A percentile compares a stretch with the other conserved stretches of the same genome.
Conservation (phyloP, 2,888 invertebrate genomes). For the Tuberolachnus salignus region DNA sequence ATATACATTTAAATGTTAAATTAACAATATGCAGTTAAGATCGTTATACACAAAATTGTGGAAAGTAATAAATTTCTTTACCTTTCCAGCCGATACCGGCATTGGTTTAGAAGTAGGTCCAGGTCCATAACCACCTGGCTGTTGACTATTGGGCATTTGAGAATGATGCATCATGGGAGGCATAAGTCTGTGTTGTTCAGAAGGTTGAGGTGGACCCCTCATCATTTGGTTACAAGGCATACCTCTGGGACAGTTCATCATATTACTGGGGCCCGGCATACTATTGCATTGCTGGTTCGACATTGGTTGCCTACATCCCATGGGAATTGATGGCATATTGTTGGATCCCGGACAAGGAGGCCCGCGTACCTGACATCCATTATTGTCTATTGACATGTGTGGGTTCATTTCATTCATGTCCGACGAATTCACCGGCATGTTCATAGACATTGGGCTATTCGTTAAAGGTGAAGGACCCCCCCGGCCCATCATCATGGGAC, state of each 20-base stretch:
- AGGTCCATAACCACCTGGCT: slow-evolving; percentile 55
- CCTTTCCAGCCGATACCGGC: slow-evolving; percentile 89
- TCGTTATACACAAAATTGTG: too few relatives aligned
- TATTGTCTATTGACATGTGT: slow-evolving; percentile 48
- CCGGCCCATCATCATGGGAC: slow-evolving; percentile 58
- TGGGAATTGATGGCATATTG: slow-evolving; percentile 50
- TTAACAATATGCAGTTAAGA: too few relatives aligned
- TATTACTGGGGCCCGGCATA: slow-evolving; percentile 56
- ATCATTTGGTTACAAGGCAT: slow-evolving; percentile 56
- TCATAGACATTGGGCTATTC: slow-evolving; percentile 55
- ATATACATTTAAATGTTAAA: too few relatives aligned
- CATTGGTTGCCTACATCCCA: slow-evolving; percentile 52
- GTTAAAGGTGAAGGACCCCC: slow-evolving; percentile 62
- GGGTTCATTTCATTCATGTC: slow-evolving; percentile 49
- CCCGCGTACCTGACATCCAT: slow-evolving; percentile 40
- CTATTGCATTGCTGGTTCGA: slow-evolving; percentile 55
- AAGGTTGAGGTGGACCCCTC: slow-evolving; percentile 56
- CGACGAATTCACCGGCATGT: slow-evolving; percentile 46
- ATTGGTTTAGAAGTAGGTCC: slow-evolving; percentile 76
- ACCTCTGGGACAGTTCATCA: slow-evolving; percentile 56
- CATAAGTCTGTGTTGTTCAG: slow-evolving; percentile 56
- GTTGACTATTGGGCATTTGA: slow-evolving; percentile 51
- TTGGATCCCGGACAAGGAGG: slow-evolving; percentile 49
- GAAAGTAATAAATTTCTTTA: slow-evolving; percentile 62
- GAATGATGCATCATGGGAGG: slow-evolving; percentile 52